Base-by-base conservation (phyloP, 2,797 vertebrate genomes). In the Selene dorsalis region DNA sequence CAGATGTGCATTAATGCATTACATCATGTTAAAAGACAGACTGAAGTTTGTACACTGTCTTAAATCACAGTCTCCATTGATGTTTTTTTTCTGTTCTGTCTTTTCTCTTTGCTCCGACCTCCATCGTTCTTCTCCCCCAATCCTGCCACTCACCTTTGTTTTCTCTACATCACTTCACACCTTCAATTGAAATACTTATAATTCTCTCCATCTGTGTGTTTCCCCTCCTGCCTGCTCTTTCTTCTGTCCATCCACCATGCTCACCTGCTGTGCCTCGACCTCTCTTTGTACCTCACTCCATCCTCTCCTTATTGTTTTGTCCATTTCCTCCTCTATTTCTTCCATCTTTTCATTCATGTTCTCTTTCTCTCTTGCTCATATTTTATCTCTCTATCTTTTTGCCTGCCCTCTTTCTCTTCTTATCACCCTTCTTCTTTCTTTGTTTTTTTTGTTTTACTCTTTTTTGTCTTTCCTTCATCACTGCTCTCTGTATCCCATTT, bases 191-290 rank as follows among this genome's bases (percentile, higher is more conserved):
- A 84, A 84, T 79, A 47, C 67, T 66, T 79, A 50, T 71, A 84
- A 84, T 84, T 85, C 83, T 82, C 26, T 50, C 69, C 10, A 5
- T 77, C 67, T 86, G 55, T 32, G 55, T 28, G n/a, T 73, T 72
- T 71, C 66, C 4, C 64, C 50, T 76, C 43, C 48, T 38, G 47
- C 66, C 56, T 26, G 58, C 62, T 82, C 41, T 69, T 80, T 73
- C 74, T 52, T 69, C 71, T 75, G 52, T 71, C 61, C 53, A 61
- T 65, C 58, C 67, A 67, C 35, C 38, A 9, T 66, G 35, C 67
- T 78, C 77, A 53, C 86, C 80, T 79, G 77, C 69, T 77, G 78
- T 80, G 78, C 62, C 2, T 64, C 20, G 69, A 82, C 84, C 75
- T 82, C 79, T 73, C 72, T 71, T 65, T 64, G 61, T 55, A 50